These are phyloP conservation scores for Phoenicopterus ruber DNA, from an alignment of 2,113 vertebrate genomes.

Conservation along the genomic window DNA sequence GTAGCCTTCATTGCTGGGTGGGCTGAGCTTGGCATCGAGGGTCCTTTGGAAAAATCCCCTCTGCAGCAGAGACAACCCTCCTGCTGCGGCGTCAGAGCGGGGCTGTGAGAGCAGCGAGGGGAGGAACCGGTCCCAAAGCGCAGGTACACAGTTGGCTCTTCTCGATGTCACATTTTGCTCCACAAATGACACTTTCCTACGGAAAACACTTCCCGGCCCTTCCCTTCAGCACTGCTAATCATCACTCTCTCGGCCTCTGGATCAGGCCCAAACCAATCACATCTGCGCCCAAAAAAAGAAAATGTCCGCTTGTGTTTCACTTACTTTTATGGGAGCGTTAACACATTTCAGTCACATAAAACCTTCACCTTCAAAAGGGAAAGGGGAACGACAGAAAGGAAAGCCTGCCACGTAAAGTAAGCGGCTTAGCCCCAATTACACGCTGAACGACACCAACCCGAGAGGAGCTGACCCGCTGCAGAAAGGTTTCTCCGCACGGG, in stretches of 20 bases:
- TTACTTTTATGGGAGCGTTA: neutral
- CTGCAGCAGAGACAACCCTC: neutral
- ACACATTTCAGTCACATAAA: neutral
- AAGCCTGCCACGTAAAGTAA: neutral
- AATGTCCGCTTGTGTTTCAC: neutral
- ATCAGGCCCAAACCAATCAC: neutral
- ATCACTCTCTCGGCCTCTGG: neutral
- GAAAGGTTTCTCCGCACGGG: rapidly evolving
- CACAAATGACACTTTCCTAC: neutral
- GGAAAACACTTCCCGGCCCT: neutral
- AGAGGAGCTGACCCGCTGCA: neutral
- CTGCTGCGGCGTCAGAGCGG: rapidly evolving
- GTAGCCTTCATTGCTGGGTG: neutral
- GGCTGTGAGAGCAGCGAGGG: neutral
- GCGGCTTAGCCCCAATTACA: neutral
- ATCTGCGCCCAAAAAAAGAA: neutral
- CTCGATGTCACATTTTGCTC: neutral
- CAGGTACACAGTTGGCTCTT: neutral
- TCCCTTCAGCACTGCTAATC: neutral
- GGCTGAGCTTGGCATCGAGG: neutral
- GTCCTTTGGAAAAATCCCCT: neutral
- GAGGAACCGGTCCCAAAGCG: neutral
- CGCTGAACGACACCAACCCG: rapidly evolving
- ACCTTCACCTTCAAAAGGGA: neutral
- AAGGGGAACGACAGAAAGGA: neutral